Base-by-base conservation (phyloP, 2,888 invertebrate species). In the Carpatolechia fugitivella region DNA sequence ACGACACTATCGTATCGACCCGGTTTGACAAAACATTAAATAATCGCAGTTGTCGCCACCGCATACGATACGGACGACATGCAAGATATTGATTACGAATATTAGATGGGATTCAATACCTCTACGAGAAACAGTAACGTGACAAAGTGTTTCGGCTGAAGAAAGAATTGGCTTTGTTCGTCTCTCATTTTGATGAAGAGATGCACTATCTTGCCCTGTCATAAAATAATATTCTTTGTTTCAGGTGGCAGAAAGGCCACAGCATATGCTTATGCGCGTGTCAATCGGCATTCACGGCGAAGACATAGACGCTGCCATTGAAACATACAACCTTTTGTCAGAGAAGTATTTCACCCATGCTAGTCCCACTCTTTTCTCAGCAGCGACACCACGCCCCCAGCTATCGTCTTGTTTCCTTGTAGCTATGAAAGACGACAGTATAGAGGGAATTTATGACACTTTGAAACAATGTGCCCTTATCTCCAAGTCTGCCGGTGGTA, bases 241-340 rank as follows among this genome's bases (percentile, higher is more conserved):
- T 16, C 56, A 90, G 90, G 95, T 98, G 51, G 98, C 93, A 0
- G 99, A 99, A 82, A 92, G 99, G 29, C 99, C 99, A 0, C 99
- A 99, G 75, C 99, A 99, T 72, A 97, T 99, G 98, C 85, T 99
- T 56, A 99, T 99, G 99, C 91, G 99, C 69, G 99, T 99, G 0
- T 90, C 99, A 2, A 95, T 99, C 59, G 99, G 99, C 11, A 98
- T 99, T 68, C 99, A 99, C 78, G 96, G 95, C 0, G 95, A 97
- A 64, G 96, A 99, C 75, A 95, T 99, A 58, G 97, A 97, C 60
- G 92, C 94, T 11, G 99, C 95, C 11, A 97, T 99, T 63, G 96
- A 98, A 88, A 99, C 99, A 0, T 99, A 99, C 83, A 98, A 99
- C 78, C 91, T 97, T 57, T 86, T 99, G 65, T 99, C 99, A 0